Base-by-base conservation (phyloP, 2,888 invertebrate genomes). In the Agrilus cyanescens region DNA sequence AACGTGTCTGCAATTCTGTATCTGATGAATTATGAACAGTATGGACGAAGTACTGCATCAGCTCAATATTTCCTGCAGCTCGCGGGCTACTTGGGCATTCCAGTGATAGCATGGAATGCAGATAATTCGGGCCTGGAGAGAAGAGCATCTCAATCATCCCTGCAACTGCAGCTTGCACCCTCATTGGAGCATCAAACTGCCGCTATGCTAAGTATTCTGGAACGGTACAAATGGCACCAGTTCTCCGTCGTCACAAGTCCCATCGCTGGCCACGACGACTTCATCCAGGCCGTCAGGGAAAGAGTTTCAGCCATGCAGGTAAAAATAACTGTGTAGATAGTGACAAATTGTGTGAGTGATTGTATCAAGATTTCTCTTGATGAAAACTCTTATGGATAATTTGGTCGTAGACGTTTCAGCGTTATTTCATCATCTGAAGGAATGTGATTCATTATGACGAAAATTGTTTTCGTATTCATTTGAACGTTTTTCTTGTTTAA, bases 21-120 rank as follows among this genome's bases (percentile, higher is more conserved):
- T 70, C 79, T 94, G 73, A 93, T 91, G 83, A 93, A 93, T 71
- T 87, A 90, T 69, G 91, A 93, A 73, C 84, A 85, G 68, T 93
- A 90, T 62, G 91, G 91, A 37, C 78, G 89, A 50, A 89, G 89
- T 67, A 91, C 91, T 46, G 91, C 91, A 53, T 89, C 91, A 51
- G 89, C 90, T 45, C 91, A 93, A 67, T 93, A 93, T 70, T 89
- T 93, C 67, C 76, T 93, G 52, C 91, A 93, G 71, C 74, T 93
- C 59, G 89, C 91, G 53, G 90, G 89, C 45, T 93, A 93, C 70
- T 74, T 94, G 57, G 94, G 93, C 52, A 91, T 95, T 62, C 95
- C 95, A 55, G 91, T 95, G 40, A 90, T 95, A 55, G 90, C 91
- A 7, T 96, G 95, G 95, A 95, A 95, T 68, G 93, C 94, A 7